A percentile compares a stretch with the other conserved stretches of the same genome.
Conservation (phyloP, 2,888 invertebrate species). For the Acanthococcus lagerstroemiae region DNA sequence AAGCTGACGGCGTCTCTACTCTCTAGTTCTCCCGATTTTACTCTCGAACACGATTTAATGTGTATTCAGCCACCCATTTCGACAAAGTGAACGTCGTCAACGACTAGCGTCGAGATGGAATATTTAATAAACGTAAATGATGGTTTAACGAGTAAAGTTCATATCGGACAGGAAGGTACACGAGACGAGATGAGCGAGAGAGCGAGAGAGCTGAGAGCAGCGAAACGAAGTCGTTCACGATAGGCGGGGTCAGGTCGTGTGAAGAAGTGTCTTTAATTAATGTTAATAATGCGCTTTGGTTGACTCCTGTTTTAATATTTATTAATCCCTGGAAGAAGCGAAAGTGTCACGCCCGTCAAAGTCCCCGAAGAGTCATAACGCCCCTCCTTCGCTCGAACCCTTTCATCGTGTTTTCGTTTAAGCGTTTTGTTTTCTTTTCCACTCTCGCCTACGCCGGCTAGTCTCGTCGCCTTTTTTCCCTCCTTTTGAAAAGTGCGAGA, state of each 20-base stretch:
- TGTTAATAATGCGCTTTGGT: constrained; percentile 31
- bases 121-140: constrained; percentile 25
- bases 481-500: too few species aligned
- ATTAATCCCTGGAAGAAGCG: constrained; percentile 30
- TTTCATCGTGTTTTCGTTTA: constrained; percentile 24
- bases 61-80: too few species aligned
- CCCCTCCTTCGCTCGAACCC: constrained; percentile 13
- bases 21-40: too few species aligned
- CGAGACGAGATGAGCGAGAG: neutral
- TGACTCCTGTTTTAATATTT: constrained; percentile 31
- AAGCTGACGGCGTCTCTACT: too few species aligned
- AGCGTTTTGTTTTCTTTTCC: too few species aligned
- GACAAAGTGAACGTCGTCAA: too few species aligned
- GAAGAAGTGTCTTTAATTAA: constrained; percentile 28
- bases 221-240: constrained; percentile 1
- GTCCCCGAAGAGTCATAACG: constrained; percentile 23
- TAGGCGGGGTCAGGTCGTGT: constrained; percentile 9
- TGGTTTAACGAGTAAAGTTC: constrained; percentile 29
- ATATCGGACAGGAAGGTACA: neutral
- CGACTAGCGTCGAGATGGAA: constrained; percentile 27
- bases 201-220: neutral
- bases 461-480: too few species aligned
- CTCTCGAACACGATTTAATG: too few species aligned
- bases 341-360: constrained; percentile 30
- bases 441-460: too few species aligned